Base-by-base conservation (phyloP, 2,888 invertebrate genomes). In the Lasioglossum figueresi region DNA sequence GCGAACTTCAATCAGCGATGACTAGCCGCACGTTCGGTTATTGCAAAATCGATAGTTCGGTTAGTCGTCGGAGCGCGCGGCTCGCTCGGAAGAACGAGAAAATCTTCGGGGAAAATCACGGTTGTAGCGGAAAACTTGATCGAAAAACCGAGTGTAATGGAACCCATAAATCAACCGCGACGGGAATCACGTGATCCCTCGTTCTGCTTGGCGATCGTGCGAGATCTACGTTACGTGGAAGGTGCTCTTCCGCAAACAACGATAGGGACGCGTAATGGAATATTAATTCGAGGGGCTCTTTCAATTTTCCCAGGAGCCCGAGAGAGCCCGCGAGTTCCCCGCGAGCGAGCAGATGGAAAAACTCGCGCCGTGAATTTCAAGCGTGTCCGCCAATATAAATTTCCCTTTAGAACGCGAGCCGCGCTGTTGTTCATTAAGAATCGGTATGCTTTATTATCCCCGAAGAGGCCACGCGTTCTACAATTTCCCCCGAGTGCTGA, bases 121-220 rank as follows among this genome's bases (percentile, higher is more conserved):
- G 27, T 10, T 48, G 27, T 27, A 23, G 27, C 27, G 14, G 59
- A 59, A 59, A 59, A 59, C n/a, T 27, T 27, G 59, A 59, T 59
- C 59, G 27, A 48, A 48, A 48, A 48, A 23, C 48, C 23, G 4
- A 27, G 27, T 59, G n/a, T 59, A 59, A 59, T 59, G 59, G 27
- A 59, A 59, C 59, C 59, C 59, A 59, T 59, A 59, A 59, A 59
- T 59, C 59, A 59, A 59, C 10, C 27, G 59, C n/a, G 59, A 59
- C 27, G 56, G 56, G n/a, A 27, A 59, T 27, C 59, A 59, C 59
- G 59, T 59, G n/a, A n/a, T 59, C n/a, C 59, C 27, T 59, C 27
- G 27, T 48, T 48, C 48, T 48, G 23, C 59, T 4, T 10, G n/a
- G 27, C 27, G 59, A 59, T 59, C 59, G 59, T 27, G 59, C 59